Evolutionary conservation across 2,888 invertebrate genomes (phyloP), one percentile per base, ranked within the genome.

Genomic region (Melanargia galathea): DNA sequence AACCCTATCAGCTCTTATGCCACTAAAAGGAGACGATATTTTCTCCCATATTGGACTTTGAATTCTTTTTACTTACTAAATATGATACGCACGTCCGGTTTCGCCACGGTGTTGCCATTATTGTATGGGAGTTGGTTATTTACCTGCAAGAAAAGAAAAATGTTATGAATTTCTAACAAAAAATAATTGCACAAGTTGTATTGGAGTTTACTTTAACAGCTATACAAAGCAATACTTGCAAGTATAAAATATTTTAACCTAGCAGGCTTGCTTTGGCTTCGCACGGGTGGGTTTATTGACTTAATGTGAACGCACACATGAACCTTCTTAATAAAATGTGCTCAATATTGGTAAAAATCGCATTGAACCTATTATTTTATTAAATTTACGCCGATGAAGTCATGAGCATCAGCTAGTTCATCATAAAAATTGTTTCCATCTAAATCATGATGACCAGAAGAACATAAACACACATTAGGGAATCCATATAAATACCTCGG

Each of bases 81-180:
- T 61, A 54, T 46, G 46, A 54, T 46, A 60, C 16, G 33, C 60
- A 30, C 20, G 60, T 52, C 26, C 51, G 51, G 30, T 43, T 46
- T 8, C n/a, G 2, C 43, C 43, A 18, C 16, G 43, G 18, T 30
- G 30, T 16, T 18, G 18, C 60, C 54, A 26, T 38, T 40, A 48
- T 38, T 54, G 16, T 60, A 54, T 52, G 22, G 13, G 18, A 46
- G 24, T 33, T 46, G 11, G 30, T 33, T 54, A 43, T 45, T 60
- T 60, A 61, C 61, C 61, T 61, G 61, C 33, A 61, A 55, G 33
- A 60, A 54, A 46, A 35, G 35, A 52, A 35, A 52, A 60, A 52
- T 22, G n/a, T 43, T 43, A 60, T 60, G 43, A 60, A 43, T 52
- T 43, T 52, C 20, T 52, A 22, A 20, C 20, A 49, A 49, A 30